Evolutionary conservation across 2,888 invertebrate species (phyloP), one percentile per base, ranked within the genome.

Genomic region (Scaeva pyrastri): DNA sequence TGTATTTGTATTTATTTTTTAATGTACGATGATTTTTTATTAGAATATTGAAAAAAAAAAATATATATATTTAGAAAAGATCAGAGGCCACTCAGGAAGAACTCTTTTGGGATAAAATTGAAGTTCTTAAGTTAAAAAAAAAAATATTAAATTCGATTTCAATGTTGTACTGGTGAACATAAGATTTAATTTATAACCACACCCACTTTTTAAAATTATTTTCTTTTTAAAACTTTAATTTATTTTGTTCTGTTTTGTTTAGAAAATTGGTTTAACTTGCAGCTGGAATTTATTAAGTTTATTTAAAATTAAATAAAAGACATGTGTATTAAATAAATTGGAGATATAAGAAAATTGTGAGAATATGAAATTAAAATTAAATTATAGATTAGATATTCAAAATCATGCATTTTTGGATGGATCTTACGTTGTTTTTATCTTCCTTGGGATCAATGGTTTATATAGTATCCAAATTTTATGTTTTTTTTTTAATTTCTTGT

Each of bases 341-440:
- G n/a, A 39, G 0, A 60, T 31, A 23, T 71, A 52, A 52, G 3
- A 48, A 41, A 19, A 62, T 14, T 19, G 14, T 14, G 3, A 23
- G 11, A 23, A 31, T 31, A n/a, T n/a, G n/a, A n/a, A 7, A 58
- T 26, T 3, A 41, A 43, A 26, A 36, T 23, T 12, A 55, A 48
- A 39, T 52, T 52, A 11, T 31, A 31, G 31, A 8, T 31, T 31
- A 31, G 31, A 8, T 31, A 7, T 45, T 16, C 52, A 11, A 21
- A 11, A 23, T 58, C 86, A 86, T 86, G 86, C 86, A 50, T 39
- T 50, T 74, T 66, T 74, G 82, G 86, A 36, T 86, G 82, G 86
- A 78, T 66, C 86, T 86, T 86, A 86, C 86, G 77, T 82, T 74
- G 64, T 62, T 60, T 52, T 45, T 21, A 58, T 77, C 16, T 52